Evolutionary conservation across 2,888 invertebrate genomes (phyloP).

Genomic region (Meta bourneti): DNA sequence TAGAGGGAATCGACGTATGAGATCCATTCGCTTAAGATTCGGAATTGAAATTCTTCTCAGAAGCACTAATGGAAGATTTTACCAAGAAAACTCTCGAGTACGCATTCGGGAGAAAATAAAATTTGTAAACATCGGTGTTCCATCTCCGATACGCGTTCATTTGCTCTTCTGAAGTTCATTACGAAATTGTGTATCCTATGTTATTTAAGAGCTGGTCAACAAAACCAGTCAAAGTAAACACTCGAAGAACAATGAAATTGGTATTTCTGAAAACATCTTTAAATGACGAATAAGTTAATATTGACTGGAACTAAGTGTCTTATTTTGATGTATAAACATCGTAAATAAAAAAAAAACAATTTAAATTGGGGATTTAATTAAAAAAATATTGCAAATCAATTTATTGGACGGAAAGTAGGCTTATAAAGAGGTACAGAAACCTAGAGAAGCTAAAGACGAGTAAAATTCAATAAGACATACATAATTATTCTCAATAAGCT

Average conservation of each 20-base stretch:
- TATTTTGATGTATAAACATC: no score
- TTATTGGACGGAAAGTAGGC: no score
- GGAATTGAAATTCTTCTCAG: slow-evolving; percentile 4
- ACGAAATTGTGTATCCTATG: neutral
- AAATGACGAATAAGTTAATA: no score
- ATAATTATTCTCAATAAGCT: no score
- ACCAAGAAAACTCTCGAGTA: slow-evolving; percentile 23
- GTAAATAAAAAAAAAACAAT: no score
- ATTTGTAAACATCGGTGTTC: neutral
- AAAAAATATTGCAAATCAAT: no score
- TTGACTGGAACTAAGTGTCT: no score
- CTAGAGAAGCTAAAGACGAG: no score
- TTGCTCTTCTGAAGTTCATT: neutral
- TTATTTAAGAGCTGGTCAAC: neutral
- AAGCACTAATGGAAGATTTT: slow-evolving; percentile 16
- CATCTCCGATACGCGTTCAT: neutral
- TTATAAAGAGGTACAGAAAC: no score
- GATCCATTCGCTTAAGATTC: neutral
- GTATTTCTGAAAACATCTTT: no score
- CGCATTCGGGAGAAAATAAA: slow-evolving; percentile 13
- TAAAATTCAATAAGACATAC: no score
- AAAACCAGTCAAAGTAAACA: neutral
- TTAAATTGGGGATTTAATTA: no score
- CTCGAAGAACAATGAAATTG: neutral
- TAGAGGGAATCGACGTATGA: neutral